Conservation (phyloP, 2,888 invertebrate species). For the Papilio protenor region DNA sequence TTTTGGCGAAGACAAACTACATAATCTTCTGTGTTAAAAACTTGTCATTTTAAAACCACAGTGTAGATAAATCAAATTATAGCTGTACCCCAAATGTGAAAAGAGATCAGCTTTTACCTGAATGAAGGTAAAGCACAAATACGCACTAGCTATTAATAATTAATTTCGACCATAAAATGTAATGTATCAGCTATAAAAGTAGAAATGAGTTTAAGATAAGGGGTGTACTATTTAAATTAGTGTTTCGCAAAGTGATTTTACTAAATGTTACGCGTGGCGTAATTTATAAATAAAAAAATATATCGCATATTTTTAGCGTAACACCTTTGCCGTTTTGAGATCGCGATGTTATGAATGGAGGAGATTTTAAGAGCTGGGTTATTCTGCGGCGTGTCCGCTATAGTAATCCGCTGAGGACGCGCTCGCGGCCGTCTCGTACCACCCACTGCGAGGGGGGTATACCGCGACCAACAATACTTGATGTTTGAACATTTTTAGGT, state of each 20-base stretch:
- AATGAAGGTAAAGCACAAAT: no score
- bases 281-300: conserved; percentile 30
- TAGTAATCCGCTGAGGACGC: conserved; percentile 51
- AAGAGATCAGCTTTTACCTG: no score
- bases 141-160: neutral
- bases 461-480: conserved; percentile 43
- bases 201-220: neutral
- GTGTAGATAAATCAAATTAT: neutral
- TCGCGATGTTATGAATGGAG: conserved; percentile 43
- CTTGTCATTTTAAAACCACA: neutral
- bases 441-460: conserved; percentile 44
- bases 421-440: conserved; percentile 46
- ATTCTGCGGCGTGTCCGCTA: conserved; percentile 53
- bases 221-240: neutral
- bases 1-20: no score
- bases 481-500: conserved; percentile 31
- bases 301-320: conserved; percentile 34
- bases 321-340: conserved; percentile 36
- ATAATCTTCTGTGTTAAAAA: neutral
- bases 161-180: neutral
- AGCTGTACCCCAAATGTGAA: neutral
- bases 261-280: conserved; percentile 5
- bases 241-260: neutral
- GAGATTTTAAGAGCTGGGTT: conserved; percentile 44
- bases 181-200: neutral